Percentiles rank a stretch among this genome's conserved stretches.
Evolutionary conservation across 2,888 invertebrate genomes (phyloP).

Genomic region (Cistogaster globosa): DNA sequence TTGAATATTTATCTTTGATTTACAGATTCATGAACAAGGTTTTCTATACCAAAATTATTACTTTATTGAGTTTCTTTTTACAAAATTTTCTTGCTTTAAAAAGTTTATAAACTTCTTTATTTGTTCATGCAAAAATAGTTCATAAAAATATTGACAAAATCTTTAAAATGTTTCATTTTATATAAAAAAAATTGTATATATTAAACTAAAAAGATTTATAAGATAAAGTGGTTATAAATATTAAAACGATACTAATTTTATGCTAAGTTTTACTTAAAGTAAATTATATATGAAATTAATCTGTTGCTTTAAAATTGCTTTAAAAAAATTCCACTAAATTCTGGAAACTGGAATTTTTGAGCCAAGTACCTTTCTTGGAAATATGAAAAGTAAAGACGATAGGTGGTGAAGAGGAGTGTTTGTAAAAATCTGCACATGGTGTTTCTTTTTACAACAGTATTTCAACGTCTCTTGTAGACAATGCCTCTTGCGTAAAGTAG

Average conservation of each 20-base stretch:
- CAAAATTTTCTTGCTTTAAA: no score
- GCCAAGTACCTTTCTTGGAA: no score
- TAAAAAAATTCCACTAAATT: slow-evolving; percentile 52
- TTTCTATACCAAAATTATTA: no score
- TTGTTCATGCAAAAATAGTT: not conserved
- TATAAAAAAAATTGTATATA: not conserved
- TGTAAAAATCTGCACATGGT: no score
- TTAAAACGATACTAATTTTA: not conserved
- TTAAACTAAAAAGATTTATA: not conserved
- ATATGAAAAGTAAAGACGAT: no score
- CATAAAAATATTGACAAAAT: not conserved
- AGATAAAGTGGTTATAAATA: not conserved
- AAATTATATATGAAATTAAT: not conserved
- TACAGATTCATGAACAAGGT: no score
- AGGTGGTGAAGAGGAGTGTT: no score
- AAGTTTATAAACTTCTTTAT: not conserved
- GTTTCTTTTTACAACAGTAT: no score
- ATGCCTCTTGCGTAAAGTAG: no score
- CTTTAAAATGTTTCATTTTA: not conserved
- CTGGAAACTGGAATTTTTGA: slow-evolving; percentile 16
- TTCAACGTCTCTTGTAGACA: no score
- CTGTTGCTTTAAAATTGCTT: slow-evolving; percentile 21
- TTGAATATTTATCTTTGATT: no score
- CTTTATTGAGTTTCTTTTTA: no score
- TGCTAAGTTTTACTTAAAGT: not conserved